Evolutionary conservation across 2,797 vertebrate genomes (phyloP).

Genomic region (Danio jaintianensis): DNA sequence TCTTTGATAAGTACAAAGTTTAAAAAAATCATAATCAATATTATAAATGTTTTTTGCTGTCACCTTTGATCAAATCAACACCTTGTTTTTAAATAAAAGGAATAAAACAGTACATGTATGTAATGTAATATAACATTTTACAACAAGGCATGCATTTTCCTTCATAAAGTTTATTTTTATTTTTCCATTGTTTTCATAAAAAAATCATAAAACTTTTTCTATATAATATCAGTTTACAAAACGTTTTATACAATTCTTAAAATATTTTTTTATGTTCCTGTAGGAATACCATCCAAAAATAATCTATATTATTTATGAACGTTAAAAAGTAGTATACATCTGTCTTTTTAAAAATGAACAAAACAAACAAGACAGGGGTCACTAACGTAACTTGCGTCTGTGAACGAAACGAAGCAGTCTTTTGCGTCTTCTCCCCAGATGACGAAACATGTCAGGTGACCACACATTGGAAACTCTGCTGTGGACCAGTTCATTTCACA

Average conservation of each 20-base stretch:
- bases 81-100: background rate
- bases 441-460: constrained; percentile 45
- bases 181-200: constrained; percentile 72
- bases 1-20: background rate
- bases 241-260: constrained; percentile 88
- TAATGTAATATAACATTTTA: background rate
- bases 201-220: constrained; percentile 90
- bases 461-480: constrained; percentile 59
- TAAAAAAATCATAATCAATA: background rate
- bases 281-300: constrained; percentile 96
- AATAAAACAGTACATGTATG: too few relatives aligned
- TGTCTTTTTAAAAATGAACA: constrained; percentile 76
- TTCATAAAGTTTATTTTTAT: constrained; percentile 60
- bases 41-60: background rate
- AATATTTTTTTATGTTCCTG: constrained; percentile 90
- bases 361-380: constrained; percentile 62
- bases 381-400: constrained; percentile 77
- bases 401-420: constrained; percentile 76
- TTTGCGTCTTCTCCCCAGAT: constrained; percentile 57
- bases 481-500: constrained; percentile 7
- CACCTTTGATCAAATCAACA: background rate
- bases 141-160: constrained; percentile 39
- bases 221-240: constrained; percentile 91
- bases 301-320: constrained; percentile 92
- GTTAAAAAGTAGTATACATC: constrained; percentile 91